Base-by-base conservation (phyloP, 2,113 vertebrate species). In the Psittacara wagleri region DNA sequence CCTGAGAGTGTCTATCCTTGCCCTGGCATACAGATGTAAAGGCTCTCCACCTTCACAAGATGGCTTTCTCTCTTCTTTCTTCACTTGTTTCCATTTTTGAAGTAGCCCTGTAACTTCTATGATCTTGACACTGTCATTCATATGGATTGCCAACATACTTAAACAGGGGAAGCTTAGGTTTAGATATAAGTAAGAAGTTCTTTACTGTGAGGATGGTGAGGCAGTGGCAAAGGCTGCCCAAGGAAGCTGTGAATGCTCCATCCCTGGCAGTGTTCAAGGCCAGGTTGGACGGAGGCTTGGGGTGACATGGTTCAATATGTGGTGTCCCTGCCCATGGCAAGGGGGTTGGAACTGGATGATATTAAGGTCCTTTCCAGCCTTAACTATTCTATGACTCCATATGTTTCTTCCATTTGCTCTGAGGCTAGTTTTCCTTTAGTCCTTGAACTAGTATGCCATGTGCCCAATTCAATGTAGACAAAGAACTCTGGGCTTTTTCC, bases 11-110 rank as follows among this genome's bases (percentile, higher is more conserved):
- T 16, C 39, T 66, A 70, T 29, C 13, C 2, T 17, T 55, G 63
- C 55, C 17, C 13, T 76, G 24, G 15, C 17, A 75, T 12, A 59
- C 13, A 72, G 10, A 20, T 9, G 23, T 2, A 54, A 10, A 35
- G 57, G 10, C 4, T 75, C 2, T 4, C 0, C 10, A 7, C 1
- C 2, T 9, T 61, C 6, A 23, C 3, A 4, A 64, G 33, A 28
- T 11, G 7, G 2, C n/a, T 49, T 3, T 66, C 28, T 55, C 13
- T 64, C 13, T 9, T 46, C 11, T 23, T 35, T 37, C 13, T 48
- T 78, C 29, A 64, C 7, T 6, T 63, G 9, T 41, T 82, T 83
- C 37, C 24, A 31, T 46, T 68, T 88, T 61, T 31, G 35, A 7
- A 76, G 31, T 13, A 83, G 17, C 3, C n/a, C 52, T 59, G 7